phyloP scores from a whole-genome alignment of 64 coral and sea anemone genomes.

The Pocillopora damicornis region DNA sequence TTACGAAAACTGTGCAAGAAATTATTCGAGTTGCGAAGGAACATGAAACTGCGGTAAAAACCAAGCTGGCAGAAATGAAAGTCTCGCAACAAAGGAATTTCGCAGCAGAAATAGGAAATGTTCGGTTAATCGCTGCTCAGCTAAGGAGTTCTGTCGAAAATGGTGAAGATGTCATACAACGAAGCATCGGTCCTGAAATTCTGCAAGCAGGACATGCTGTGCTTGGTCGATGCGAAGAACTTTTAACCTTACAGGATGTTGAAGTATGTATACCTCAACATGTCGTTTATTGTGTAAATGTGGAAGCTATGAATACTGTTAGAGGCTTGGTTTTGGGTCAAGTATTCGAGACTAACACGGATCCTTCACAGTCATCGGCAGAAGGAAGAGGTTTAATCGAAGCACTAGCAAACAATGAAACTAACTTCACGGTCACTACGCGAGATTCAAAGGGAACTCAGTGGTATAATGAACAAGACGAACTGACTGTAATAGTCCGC shows the following conservation, averaged over 20 bases:
- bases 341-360: neutral
- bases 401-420: too few species aligned
- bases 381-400: neutral
- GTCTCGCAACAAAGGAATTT: neutral
- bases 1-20: neutral
- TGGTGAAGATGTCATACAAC: neutral
- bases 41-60: neutral
- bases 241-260: neutral
- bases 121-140: neutral
- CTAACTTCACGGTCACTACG: too few species aligned
- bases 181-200: neutral
- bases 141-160: neutral
- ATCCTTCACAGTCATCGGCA: neutral
- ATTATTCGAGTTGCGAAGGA: neutral
- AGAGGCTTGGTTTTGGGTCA: neutral
- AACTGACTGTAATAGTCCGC: too few species aligned
- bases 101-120: neutral
- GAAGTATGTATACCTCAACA: neutral
- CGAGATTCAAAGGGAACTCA: too few species aligned
- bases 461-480: too few species aligned
- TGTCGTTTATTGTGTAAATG: neutral
- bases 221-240: neutral
- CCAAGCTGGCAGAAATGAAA: neutral
- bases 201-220: too few species aligned
- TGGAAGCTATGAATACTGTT: neutral